These are phyloP conservation scores for Scaptomyza polygonia DNA, from an alignment of 2,888 invertebrate species.

Conservation along the genomic window DNA sequence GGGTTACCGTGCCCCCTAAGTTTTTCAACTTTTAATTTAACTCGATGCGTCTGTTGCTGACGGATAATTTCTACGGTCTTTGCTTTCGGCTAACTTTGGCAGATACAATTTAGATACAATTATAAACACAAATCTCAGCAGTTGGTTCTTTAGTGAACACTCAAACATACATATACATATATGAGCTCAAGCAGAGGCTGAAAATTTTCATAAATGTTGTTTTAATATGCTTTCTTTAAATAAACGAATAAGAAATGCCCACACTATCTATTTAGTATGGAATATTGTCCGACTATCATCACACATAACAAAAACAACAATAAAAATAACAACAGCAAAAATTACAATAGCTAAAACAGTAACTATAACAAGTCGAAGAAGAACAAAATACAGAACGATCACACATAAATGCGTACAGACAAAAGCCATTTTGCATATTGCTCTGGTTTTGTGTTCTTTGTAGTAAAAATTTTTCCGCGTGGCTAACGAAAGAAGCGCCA, in stretches of 20 bases:
- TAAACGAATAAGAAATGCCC: constrained; percentile 50
- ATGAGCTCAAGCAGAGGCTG: constrained; percentile 27
- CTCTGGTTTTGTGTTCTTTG: constrained; percentile 35
- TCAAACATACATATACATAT: constrained; percentile 5
- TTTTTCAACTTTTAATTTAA: constrained; percentile 31
- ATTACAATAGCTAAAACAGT: constrained; percentile 18
- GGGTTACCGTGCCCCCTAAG: constrained; percentile 22
- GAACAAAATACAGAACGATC: constrained; percentile 19
- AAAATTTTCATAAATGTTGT: constrained; percentile 29
- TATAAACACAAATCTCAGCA: constrained; percentile 12
- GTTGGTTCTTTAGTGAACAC: constrained; percentile 19
- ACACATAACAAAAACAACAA: not conserved
- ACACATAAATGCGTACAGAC: constrained; percentile 25
- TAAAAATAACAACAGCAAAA: constrained; percentile 1
- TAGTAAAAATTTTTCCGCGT: constrained; percentile 71
- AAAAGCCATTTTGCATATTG: constrained; percentile 61
- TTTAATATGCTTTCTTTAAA: constrained; percentile 46
- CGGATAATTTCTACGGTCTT: constrained; percentile 2
- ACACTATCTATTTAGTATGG: constrained; percentile 37
- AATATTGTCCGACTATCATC: constrained; percentile 49
- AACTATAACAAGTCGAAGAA: constrained; percentile 5
- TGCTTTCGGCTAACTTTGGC: constrained; percentile 25
- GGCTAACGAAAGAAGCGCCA: constrained; percentile 69
- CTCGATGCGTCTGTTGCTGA: constrained; percentile 40
- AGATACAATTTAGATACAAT: not conserved